These are phyloP conservation scores for Microcebus murinus DNA, from an alignment of 2,113 vertebrate genomes.

Conservation along the genomic window DNA sequence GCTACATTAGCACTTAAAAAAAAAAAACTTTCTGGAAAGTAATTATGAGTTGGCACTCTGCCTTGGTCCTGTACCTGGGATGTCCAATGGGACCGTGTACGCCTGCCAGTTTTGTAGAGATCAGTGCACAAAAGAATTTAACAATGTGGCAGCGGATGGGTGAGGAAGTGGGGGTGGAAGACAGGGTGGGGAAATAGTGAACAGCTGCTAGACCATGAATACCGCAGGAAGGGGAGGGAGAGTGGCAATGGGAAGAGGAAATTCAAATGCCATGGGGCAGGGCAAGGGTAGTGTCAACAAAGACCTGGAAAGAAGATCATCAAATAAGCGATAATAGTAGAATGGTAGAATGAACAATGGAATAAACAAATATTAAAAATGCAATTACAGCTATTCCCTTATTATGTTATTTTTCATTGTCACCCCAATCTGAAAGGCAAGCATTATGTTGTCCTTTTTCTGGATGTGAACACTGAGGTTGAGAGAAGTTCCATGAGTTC, in stretches of 20 bases:
- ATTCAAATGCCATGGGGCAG: background rate
- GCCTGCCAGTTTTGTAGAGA: background rate
- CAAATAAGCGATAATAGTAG: background rate
- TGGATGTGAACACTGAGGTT: background rate
- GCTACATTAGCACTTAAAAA: conserved; percentile 62
- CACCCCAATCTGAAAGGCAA: background rate
- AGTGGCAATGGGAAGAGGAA: too few relatives aligned
- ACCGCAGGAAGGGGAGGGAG: background rate
- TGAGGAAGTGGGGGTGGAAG: background rate
- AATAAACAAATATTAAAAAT: background rate
- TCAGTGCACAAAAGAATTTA: background rate
- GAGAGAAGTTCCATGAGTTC: background rate
- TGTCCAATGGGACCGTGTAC: background rate
- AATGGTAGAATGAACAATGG: background rate
- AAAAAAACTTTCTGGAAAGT: conserved; percentile 55
- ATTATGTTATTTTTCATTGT: background rate
- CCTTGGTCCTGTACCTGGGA: conserved; percentile 23
- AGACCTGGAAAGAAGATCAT: background rate
- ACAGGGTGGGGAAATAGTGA: background rate
- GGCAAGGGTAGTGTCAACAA: background rate
- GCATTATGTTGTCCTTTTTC: background rate
- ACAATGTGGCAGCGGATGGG: background rate
- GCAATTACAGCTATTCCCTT: background rate
- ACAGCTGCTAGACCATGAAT: background rate
- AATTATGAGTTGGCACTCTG: conserved; percentile 56